Evolutionary conservation across 2,113 vertebrate genomes (phyloP).

Genomic region (Syrmaticus mikado): DNA sequence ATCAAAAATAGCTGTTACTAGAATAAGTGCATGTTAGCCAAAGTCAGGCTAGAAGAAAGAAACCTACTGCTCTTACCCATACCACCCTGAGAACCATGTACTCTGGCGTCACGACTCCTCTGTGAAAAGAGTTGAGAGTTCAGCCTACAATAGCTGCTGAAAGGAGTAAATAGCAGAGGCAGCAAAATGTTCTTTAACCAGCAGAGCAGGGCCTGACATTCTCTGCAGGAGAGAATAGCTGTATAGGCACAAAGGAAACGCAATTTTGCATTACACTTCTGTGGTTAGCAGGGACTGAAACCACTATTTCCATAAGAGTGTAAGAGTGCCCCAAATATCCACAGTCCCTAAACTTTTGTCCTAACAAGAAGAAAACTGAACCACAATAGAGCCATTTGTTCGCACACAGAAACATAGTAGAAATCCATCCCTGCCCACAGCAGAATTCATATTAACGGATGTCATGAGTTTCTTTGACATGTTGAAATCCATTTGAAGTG

Average conservation of each 20-base stretch:
- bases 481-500: conserved; percentile 5
- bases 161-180: conserved; percentile 40
- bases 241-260: conserved; percentile 18
- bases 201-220: conserved; percentile 42
- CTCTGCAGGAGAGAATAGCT: conserved; percentile 30
- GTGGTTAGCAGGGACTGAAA: not conserved
- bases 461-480: not conserved
- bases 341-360: not conserved
- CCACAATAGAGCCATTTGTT: not conserved
- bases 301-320: not conserved
- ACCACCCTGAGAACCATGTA: not conserved
- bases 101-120: not conserved
- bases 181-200: conserved; percentile 56
- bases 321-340: not conserved
- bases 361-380: not conserved
- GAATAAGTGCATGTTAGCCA: not conserved
- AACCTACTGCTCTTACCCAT: conserved; percentile 1
- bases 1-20: not conserved
- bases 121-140: conserved; percentile 35
- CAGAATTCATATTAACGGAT: not conserved
- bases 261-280: not conserved
- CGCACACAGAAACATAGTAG: not conserved
- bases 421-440: not conserved
- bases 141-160: conserved; percentile 35
- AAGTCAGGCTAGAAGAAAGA: not conserved